A percentile compares a stretch with the other conserved stretches of the same genome.
These are phyloP conservation scores for Acropternis orthonyx DNA, from an alignment of 2,797 vertebrate genomes.

Conservation along the genomic window DNA sequence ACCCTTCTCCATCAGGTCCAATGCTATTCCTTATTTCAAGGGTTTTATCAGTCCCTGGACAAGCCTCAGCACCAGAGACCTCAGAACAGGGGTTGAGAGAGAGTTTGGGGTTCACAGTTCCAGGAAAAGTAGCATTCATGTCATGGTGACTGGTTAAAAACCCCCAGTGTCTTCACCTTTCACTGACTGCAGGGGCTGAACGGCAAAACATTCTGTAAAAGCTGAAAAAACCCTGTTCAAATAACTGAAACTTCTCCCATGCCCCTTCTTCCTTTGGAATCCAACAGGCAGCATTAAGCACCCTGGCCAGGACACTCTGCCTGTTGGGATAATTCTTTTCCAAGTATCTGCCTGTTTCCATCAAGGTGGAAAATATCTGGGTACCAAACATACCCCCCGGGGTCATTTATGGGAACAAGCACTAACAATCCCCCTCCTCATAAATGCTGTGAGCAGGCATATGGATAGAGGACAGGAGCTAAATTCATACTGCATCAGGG, in stretches of 20 bases:
- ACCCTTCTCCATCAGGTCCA: background rate
- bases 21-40: background rate
- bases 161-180: background rate
- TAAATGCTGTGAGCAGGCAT: fast-evolving
- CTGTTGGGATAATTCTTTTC: background rate
- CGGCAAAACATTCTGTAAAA: background rate
- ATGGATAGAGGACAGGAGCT: fast-evolving
- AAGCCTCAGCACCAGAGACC: background rate
- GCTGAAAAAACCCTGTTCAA: background rate
- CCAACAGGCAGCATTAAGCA: background rate
- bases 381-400: background rate
- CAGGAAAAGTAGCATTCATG: background rate
- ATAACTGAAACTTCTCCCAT: background rate
- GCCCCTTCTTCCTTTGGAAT: background rate
- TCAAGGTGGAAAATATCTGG: background rate
- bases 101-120: background rate
- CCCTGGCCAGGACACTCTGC: background rate
- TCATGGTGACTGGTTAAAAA: background rate
- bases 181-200: background rate
- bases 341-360: background rate
- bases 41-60: background rate
- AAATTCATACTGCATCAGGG: background rate
- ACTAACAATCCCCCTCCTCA: background rate
- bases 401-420: background rate
- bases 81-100: background rate